phyloP scores from a whole-genome alignment of 2,888 invertebrate genomes.

The Sinhomidia bicolor region DNA sequence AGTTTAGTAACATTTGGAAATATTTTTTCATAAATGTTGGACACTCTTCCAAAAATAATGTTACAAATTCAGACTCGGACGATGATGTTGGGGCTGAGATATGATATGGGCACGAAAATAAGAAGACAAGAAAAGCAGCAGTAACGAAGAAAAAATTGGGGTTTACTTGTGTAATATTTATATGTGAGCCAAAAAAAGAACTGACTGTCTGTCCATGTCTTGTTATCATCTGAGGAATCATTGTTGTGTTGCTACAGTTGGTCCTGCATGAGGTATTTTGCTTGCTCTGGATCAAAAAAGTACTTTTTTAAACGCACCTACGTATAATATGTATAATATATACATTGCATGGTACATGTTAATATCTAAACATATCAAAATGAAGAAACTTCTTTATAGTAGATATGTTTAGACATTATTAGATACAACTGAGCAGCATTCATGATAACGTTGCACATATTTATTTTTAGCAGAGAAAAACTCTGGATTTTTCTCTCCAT shows the following conservation, averaged over 20 bases:
- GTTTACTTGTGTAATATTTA: neutral
- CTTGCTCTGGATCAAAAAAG: constrained; percentile 12
- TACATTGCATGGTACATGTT: too few species aligned
- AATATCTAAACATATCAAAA: too few species aligned
- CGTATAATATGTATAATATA: too few species aligned
- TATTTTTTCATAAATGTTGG: constrained; percentile 4
- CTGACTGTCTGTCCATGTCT: neutral
- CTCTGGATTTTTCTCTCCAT: neutral
- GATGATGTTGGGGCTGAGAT: neutral
- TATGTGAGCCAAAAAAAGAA: neutral
- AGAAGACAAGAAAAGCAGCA: neutral
- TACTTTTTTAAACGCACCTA: neutral
- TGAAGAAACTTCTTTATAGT: too few species aligned
- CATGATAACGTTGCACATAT: neutral
- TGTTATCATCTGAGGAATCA: constrained; percentile 24
- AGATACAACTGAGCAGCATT: neutral
- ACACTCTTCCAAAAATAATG: constrained; percentile 32
- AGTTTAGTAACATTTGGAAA: neutral
- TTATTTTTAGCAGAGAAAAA: neutral
- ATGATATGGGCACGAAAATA: neutral
- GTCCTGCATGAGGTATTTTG: constrained; percentile 41
- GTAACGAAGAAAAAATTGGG: neutral
- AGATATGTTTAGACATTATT: neutral
- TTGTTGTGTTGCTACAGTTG: constrained; percentile 13
- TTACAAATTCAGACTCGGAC: neutral